phyloP scores from a whole-genome alignment of 2,888 invertebrate genomes.

The Hirtodrosophila trivittata region DNA sequence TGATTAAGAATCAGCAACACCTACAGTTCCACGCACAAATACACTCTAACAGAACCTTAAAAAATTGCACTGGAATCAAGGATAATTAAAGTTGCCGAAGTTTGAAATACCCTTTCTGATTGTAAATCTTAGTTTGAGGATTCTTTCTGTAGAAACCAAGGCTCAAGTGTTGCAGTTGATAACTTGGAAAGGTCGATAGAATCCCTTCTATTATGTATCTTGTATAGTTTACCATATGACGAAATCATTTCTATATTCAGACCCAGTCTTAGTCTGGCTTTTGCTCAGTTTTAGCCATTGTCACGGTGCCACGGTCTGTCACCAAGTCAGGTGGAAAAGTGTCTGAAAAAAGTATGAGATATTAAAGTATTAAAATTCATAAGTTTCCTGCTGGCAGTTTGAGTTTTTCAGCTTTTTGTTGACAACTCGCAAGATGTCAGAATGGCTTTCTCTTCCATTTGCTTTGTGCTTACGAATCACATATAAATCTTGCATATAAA shows the following conservation, averaged over 20 bases:
- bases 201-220: too few relatives aligned
- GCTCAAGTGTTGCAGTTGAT: too few relatives aligned
- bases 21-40: slow-evolving; percentile 20
- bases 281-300: too few relatives aligned
- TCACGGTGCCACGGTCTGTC: not conserved
- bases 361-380: slow-evolving; percentile 41
- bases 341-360: slow-evolving; percentile 14
- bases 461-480: slow-evolving; percentile 3
- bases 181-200: too few relatives aligned
- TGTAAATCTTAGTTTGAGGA: too few relatives aligned
- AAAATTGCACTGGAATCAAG: not conserved
- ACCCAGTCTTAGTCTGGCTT: too few relatives aligned
- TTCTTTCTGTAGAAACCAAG: too few relatives aligned
- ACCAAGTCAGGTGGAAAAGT: not conserved
- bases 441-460: slow-evolving; percentile 11
- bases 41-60: slow-evolving; percentile 3
- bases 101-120: too few relatives aligned
- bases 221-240: too few relatives aligned
- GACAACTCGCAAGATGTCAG: slow-evolving; percentile 30
- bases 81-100: too few relatives aligned
- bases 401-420: slow-evolving; percentile 25
- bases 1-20: slow-evolving; percentile 78
- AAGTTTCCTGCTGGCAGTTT: slow-evolving; percentile 32
- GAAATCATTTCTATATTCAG: too few relatives aligned
- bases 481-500: not conserved